These are phyloP conservation scores for Metallyticus violacea DNA, from an alignment of 2,888 invertebrate species.

Conservation along the genomic window DNA sequence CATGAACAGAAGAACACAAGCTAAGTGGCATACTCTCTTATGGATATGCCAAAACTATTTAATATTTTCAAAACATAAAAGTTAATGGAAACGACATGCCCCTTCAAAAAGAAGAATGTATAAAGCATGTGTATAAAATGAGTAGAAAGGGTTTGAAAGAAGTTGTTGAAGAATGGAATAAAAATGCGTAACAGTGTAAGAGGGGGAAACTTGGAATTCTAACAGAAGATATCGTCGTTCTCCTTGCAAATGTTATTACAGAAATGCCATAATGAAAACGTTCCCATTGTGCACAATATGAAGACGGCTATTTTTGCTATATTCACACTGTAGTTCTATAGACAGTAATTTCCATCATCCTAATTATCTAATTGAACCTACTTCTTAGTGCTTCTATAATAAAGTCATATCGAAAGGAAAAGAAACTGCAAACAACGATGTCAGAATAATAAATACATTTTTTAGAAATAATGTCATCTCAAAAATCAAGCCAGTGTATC, in stretches of 20 bases:
- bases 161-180: not conserved
- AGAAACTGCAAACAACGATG: too few relatives aligned
- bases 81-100: constrained; percentile 8
- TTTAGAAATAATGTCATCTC: too few relatives aligned
- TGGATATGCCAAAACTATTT: constrained; percentile 24
- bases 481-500: too few relatives aligned
- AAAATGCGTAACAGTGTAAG: not conserved
- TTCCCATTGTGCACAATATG: too few relatives aligned
- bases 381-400: too few relatives aligned
- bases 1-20: constrained; percentile 6
- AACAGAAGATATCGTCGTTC: constrained; percentile 4
- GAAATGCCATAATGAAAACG: too few relatives aligned
- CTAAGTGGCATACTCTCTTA: constrained; percentile 4
- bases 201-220: constrained; percentile 10
- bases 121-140: constrained; percentile 29
- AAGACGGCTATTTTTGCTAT: too few relatives aligned
- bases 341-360: too few relatives aligned
- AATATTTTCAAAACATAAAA: not conserved
- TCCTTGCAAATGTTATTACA: not conserved
- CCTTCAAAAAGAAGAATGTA: constrained; percentile 27
- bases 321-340: too few relatives aligned
- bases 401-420: too few relatives aligned
- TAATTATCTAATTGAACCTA: too few relatives aligned
- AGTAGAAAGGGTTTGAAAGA: constrained; percentile 22
- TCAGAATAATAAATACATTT: too few relatives aligned